These are phyloP conservation scores for Ethmia dodecea DNA, from an alignment of 2,888 invertebrate genomes.

Conservation along the genomic window DNA sequence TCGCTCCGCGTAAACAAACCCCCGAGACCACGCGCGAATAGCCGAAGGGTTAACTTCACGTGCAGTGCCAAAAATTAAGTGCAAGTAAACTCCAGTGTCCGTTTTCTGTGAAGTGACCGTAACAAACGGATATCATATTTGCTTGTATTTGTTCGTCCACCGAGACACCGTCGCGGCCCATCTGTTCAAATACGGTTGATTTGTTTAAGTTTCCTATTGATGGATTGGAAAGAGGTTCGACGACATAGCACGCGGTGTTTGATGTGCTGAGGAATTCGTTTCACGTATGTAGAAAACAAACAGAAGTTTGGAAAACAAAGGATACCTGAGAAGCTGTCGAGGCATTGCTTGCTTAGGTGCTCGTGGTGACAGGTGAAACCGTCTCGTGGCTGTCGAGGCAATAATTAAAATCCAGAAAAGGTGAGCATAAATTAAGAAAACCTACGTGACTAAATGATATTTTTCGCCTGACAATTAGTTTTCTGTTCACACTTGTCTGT, in stretches of 20 bases:
- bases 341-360: conserved; percentile 67
- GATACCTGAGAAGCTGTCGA: conserved; percentile 43
- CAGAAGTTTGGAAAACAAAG: conserved; percentile 64
- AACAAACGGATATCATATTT: too few species aligned
- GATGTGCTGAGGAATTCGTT: conserved; percentile 65
- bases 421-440: conserved; percentile 38
- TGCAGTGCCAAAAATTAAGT: conserved; percentile 53
- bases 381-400: conserved; percentile 40
- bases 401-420: conserved; percentile 39
- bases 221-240: conserved; percentile 61
- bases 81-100: conserved; percentile 46
- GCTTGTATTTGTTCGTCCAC: too few species aligned
- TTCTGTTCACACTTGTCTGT: too few species aligned
- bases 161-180: conserved; percentile 39
- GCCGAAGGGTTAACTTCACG: conserved; percentile 34
- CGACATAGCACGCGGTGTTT: conserved; percentile 48
- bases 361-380: conserved; percentile 52
- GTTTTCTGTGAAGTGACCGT: conserved; percentile 49
- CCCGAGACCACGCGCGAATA: conserved; percentile 33
- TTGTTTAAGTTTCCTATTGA: conserved; percentile 62
- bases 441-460: conserved; percentile 15
- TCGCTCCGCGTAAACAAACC: conserved; percentile 38
- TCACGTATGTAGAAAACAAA: conserved; percentile 66
- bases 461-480: too few species aligned
- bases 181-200: conserved; percentile 60